phyloP scores from a whole-genome alignment of 2,113 vertebrate genomes.

The Caranx ignobilis region DNA sequence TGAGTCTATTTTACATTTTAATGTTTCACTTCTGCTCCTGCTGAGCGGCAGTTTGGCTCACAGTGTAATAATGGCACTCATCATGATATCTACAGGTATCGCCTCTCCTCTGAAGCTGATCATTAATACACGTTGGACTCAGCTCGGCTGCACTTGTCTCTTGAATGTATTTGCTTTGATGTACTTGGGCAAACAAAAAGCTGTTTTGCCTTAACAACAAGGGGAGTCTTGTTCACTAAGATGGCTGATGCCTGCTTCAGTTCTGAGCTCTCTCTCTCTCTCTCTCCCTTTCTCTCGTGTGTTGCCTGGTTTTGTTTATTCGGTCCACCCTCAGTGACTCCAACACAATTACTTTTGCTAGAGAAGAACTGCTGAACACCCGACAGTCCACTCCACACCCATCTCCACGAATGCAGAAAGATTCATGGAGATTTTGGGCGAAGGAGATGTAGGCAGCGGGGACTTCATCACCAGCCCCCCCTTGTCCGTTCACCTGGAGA shows the following conservation, averaged over 20 bases:
- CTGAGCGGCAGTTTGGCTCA: slow-evolving; percentile 41
- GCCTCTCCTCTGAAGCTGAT: slow-evolving; percentile 28
- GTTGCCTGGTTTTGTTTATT: neutral
- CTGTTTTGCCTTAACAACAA: neutral
- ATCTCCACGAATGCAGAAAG: neutral
- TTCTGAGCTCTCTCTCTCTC: neutral
- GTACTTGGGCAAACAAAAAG: neutral
- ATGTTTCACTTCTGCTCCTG: slow-evolving; percentile 38
- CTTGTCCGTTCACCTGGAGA: too few species aligned
- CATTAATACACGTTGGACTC: slow-evolving; percentile 30
- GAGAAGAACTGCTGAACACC: neutral
- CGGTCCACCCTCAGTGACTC: neutral
- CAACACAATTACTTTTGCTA: neutral
- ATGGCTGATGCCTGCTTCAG: neutral
- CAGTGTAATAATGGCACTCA: slow-evolving; percentile 48
- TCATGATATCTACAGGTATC: slow-evolving; percentile 45
- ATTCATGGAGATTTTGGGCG: neutral
- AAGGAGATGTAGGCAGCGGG: neutral
- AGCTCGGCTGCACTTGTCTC: slow-evolving; percentile 13
- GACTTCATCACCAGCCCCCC: too few species aligned
- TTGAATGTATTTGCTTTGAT: neutral
- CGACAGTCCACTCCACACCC: neutral
- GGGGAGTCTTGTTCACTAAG: neutral
- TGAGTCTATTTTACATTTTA: slow-evolving; percentile 58
- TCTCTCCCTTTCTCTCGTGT: neutral